These are phyloP conservation scores for Oligia latruncula DNA, from an alignment of 2,888 invertebrate species.

Conservation along the genomic window DNA sequence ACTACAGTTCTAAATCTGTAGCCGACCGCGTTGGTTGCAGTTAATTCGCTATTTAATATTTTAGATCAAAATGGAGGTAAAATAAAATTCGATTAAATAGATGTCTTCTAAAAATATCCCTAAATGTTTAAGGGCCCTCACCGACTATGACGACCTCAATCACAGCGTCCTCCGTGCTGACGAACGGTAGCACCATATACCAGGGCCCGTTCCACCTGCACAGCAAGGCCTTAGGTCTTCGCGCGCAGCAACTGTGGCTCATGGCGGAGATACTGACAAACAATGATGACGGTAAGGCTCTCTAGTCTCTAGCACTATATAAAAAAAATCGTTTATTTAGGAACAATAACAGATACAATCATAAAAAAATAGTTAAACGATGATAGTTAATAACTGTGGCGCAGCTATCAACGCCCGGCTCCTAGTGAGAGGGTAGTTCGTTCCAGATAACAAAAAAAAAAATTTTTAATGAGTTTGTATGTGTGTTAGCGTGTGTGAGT, in stretches of 20 bases:
- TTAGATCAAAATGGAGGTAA: neutral
- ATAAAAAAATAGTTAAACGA: too few species aligned
- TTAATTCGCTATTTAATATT: neutral
- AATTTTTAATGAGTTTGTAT: too few species aligned
- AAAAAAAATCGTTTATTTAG: too few species aligned
- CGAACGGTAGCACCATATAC: conserved; percentile 91
- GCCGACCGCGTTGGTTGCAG: neutral
- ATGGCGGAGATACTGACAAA: conserved; percentile 95
- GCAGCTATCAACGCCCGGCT: too few species aligned
- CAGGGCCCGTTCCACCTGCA: conserved; percentile 96
- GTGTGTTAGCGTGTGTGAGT: too few species aligned
- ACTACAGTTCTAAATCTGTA: neutral
- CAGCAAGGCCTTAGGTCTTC: conserved; percentile 95
- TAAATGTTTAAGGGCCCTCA: conserved; percentile 91
- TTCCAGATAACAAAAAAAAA: too few species aligned
- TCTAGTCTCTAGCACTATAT: neutral
- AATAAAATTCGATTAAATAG: neutral
- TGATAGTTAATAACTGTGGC: too few species aligned
- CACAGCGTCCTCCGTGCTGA: conserved; percentile 89
- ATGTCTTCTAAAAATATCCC: neutral
- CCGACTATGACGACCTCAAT: conserved; percentile 93
- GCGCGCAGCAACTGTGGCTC: conserved; percentile 98
- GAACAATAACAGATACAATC: too few species aligned
- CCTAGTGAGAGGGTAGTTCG: too few species aligned
- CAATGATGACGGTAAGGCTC: conserved; percentile 93